A percentile compares a stretch with the other conserved stretches of the same genome.
These are phyloP conservation scores for Serinus canaria DNA, from an alignment of 2,113 vertebrate genomes.

Conservation along the genomic window DNA sequence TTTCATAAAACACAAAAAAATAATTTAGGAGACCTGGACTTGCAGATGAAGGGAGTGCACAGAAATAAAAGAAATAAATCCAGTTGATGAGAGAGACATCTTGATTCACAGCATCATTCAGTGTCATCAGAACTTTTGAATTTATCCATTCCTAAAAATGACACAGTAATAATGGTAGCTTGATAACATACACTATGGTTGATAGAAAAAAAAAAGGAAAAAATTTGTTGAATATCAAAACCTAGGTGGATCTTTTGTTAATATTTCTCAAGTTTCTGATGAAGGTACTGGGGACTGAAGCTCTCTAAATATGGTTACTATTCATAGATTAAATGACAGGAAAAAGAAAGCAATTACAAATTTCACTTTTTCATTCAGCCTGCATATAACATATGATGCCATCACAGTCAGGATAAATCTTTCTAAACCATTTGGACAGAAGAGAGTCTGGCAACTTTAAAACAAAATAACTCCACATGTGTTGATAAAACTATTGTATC, in stretches of 20 bases:
- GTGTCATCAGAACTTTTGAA: not conserved
- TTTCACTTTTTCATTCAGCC: constrained; percentile 7
- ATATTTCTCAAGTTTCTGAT: constrained; percentile 19
- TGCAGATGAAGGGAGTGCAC: not conserved
- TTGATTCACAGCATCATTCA: not conserved
- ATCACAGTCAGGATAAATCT: constrained; percentile 30
- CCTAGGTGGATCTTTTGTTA: not conserved
- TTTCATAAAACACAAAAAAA: not conserved
- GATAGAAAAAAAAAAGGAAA: not conserved
- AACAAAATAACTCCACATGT: constrained; percentile 19
- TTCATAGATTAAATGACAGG: constrained; percentile 27
- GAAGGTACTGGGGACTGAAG: not conserved
- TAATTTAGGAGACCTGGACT: not conserved
- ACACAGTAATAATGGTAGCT: not conserved
- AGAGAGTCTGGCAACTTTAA: constrained; percentile 42
- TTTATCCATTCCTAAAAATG: not conserved
- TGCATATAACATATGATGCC: constrained; percentile 1
- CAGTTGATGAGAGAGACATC: not conserved
- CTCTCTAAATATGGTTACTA: constrained; percentile 17
- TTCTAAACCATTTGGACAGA: constrained; percentile 51
- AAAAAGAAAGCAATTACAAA: constrained; percentile 38
- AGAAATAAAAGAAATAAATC: not conserved
- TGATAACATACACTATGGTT: not conserved
- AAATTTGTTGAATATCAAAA: not conserved
- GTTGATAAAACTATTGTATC: constrained; percentile 58